Evolutionary conservation across 2,113 vertebrate genomes (phyloP), one percentile per base, ranked within the genome.

Genomic region (Ciconia stormi): DNA sequence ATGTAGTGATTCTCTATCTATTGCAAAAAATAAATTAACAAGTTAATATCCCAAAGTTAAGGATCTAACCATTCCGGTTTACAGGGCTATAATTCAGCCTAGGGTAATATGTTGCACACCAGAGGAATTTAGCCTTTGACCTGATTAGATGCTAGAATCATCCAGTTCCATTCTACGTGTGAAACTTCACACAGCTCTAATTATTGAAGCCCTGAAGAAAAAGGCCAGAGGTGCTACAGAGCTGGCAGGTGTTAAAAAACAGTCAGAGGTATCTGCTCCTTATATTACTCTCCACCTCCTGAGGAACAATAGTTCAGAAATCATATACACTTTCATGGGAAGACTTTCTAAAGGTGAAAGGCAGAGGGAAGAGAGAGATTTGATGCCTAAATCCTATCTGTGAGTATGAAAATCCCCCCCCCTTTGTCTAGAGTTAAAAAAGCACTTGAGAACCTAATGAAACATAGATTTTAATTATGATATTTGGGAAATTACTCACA

Each of bases 81-180:
- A 66, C 63, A 71, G 70, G 40, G n/a, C 49, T 95, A 5, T 76
- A 90, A 87, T 91, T 97, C 85, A 93, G 87, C 93, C 89, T 59
- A 63, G 70, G 77, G 80, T 74, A 95, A 86, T 65, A 40, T 53
- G 62, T 86, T 96, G 91, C 89, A 92, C 23, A 88, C 44, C 77
- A 91, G 66, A 95, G 91, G 95, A 97, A 97, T 96, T 93, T 96
- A 97, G 91, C 96, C 96, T 97, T 95, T 97, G 96, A 96, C 93
- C 95, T 72, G 67, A 87, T 97, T 95, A 95, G 90, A 91, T 76
- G 66, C 87, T 66, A 67, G 95, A 93, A 91, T 95, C 85, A 97
- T 94, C 91, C 93, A 83, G 88, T 91, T 93, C 92, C 78, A 81
- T 89, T 91, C 91, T 87, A 88, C 22, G 36, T 95, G 93, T 96